Base-by-base conservation (phyloP, 2,888 invertebrate species). In the Nomada fucata region DNA sequence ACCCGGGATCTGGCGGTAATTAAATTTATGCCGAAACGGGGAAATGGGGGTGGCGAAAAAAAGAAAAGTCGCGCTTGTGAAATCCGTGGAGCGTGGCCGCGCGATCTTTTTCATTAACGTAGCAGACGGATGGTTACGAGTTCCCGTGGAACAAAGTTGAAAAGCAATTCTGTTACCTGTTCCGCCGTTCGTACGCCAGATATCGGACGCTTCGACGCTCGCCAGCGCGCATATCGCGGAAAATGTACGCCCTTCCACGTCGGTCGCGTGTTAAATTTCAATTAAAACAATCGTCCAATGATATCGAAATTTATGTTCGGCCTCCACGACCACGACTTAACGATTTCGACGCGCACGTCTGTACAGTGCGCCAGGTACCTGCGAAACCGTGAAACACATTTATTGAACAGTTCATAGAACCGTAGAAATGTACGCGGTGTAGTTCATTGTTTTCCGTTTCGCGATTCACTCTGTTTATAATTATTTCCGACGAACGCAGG, bases 81-180 rank as follows among this genome's bases (percentile, higher is more conserved):
- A 71, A 70, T 57, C 60, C 72, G 18, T 36, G 47, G 61, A 68
- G 68, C 64, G 60, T 44, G 57, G 55, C 55, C 59, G 57, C 61
- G 53, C 50, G 75, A 70, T 82, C 70, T 85, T 86, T 79, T 83
- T 83, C 76, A 83, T 83, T 83, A 86, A 81, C 68, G 69, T 61
- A 13, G 63, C 60, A 70, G 81, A 44, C 64, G 53, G 53, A 61
- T 70, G 57, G 65, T 57, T 20, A 47, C 60, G 57, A 57, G 60
- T 44, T 18, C 23, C 23, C 23, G 29, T 4, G n/a, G 26, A 53
- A 57, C 61, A 52, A 63, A 47, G 20, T 74, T 76, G 65, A 55
- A 71, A 57, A 61, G 70, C 60, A 76, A 85, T 85, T 80, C 65
- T 52, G 55, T 55, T 53, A 50, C 1, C 26, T 20, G 11, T 59